Evolutionary conservation across 2,113 vertebrate species (phyloP).

Genomic region (Martes martes): DNA sequence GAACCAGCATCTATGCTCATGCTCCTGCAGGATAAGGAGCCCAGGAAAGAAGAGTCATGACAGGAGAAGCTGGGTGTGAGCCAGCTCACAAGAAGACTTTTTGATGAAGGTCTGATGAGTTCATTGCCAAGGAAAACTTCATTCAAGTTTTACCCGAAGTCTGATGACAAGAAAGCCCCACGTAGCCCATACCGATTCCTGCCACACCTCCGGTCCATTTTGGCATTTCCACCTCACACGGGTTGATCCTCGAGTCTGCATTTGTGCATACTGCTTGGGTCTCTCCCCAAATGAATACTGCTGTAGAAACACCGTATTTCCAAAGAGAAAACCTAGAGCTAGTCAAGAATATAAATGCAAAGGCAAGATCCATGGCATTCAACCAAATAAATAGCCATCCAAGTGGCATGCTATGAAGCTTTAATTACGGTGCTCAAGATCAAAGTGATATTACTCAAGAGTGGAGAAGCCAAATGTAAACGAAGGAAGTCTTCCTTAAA

Average conservation of each 20-base stretch:
- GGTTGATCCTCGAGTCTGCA: not conserved
- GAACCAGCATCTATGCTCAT: not conserved
- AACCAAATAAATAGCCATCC: not conserved
- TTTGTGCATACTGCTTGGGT: not conserved
- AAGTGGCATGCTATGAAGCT: not conserved
- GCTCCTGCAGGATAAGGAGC: not conserved
- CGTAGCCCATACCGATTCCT: not conserved
- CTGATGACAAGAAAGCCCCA: not conserved
- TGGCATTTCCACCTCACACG: not conserved
- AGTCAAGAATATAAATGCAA: slow-evolving; percentile 1
- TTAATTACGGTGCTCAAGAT: slow-evolving; percentile 60
- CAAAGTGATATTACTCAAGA: slow-evolving; percentile 65
- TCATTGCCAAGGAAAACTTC: not conserved
- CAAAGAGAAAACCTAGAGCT: not conserved
- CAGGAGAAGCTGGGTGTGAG: not conserved
- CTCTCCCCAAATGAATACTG: not conserved
- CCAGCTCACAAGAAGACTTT: not conserved
- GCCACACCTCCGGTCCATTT: not conserved
- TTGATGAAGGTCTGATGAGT: not conserved
- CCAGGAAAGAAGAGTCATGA: not conserved
- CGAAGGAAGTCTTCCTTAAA: slow-evolving; percentile 27
- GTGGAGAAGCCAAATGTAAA: slow-evolving; percentile 65
- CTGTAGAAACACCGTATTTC: not conserved
- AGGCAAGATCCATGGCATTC: slow-evolving; percentile 44
- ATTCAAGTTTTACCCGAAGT: not conserved